Evolutionary conservation across 2,888 invertebrate genomes (phyloP), one percentile per base, ranked within the genome.

Genomic region (Erynnis tages): DNA sequence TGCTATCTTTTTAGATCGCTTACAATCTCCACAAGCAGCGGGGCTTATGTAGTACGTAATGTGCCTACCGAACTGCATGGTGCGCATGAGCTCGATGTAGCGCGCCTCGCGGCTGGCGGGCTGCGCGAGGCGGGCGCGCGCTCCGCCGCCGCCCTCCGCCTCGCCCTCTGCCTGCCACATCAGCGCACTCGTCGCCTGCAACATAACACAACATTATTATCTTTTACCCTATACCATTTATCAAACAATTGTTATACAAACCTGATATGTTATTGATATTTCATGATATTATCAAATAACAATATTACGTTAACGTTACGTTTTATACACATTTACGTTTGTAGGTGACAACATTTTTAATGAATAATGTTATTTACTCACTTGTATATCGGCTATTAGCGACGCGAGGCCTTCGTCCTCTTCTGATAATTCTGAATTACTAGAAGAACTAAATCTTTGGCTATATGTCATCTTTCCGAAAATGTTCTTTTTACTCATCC

Each of bases 381-480:
- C 93, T 82, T 97, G 97, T 70, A 97, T 97, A 72, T 97, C 97
- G 0, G 96, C 97, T 75, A 97, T 97, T 27, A 97, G 91, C 53
- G 94, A 91, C 0, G 97, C 97, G 41, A 97, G 85, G 0, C 97
- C 97, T 75, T 97, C 97, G 69, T 96, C 97, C 60, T 96, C 95
- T 62, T 97, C 97, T 19, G 94, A 92, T 57, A 96, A 94, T 63
- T 90, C 90, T 43, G 82, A 82, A 70, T 77, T 84, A 71, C 78
- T 85, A 27, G 83, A 75, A 14, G 85, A 80, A 64, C 79, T 83
- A 77, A 89, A 89, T 82, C 88, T 87, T 82, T 89, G 89, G 83
- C 87, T 88, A 71, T 84, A 87, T 54, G 87, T 84, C 80, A 88
- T 84, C 67, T 91, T 91, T 47, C 89, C 86, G 71, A 88, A 89